Percentiles rank a stretch among this genome's conserved stretches.
Evolutionary conservation across 2,888 invertebrate genomes (phyloP).

Genomic region (Schrankia costaestrigalis): DNA sequence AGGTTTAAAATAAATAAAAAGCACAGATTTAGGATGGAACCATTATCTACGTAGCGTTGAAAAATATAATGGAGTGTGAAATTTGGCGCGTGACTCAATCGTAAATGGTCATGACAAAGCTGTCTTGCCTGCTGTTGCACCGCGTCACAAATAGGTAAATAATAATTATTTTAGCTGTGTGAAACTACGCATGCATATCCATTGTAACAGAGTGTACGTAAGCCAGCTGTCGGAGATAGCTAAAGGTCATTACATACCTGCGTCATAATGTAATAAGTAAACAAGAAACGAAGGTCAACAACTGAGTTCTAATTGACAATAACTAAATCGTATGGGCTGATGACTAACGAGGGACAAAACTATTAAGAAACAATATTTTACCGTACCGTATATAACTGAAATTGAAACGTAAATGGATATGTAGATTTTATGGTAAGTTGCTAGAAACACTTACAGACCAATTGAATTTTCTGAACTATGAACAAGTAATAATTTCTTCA

Average conservation of each 20-base stretch:
- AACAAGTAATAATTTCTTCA: no score
- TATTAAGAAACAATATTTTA: neutral
- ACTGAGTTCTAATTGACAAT: neutral
- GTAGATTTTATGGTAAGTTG: conserved; percentile 29
- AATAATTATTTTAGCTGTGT: conserved; percentile 14
- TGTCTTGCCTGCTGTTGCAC: conserved; percentile 11
- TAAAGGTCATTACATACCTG: no score
- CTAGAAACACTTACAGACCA: no score
- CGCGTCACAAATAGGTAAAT: conserved; percentile 26
- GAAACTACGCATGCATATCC: conserved; percentile 19
- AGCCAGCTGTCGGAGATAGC: no score
- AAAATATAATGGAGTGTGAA: no score
- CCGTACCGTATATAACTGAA: neutral
- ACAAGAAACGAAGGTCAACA: neutral
- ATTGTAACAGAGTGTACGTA: no score
- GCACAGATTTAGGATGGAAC: no score
- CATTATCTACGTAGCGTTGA: no score
- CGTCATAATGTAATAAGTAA: no score
- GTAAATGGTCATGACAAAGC: conserved; percentile 9
- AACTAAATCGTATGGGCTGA: conserved; percentile 30
- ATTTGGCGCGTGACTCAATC: no score
- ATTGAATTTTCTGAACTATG: no score
- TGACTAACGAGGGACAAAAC: conserved; percentile 12
- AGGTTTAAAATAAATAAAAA: no score
- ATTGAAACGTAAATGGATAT: conserved; percentile 23